Evolutionary conservation across 1,140 invertebrate genomes (phyloP), one percentile per base, ranked within the genome.

Genomic region (Trigoniulus corallinus): DNA sequence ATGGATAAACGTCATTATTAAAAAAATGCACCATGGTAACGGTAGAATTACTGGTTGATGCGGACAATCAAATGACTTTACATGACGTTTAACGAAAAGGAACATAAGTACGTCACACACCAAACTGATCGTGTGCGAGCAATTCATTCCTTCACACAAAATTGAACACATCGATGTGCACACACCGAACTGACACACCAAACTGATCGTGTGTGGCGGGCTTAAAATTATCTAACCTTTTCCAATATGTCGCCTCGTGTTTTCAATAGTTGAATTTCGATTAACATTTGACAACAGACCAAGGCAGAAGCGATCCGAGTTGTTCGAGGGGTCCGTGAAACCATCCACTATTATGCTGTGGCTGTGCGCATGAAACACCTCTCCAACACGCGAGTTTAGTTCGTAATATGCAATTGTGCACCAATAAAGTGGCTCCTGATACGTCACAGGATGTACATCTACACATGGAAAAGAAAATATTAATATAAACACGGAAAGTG

Each of bases 251-350:
- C 89, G 75, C 56, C 93, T 74, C 3, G 93, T 96, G 62, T 95
- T 96, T 69, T 98, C 93, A 58, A 96, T 96, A 1, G 92, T 96
- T n/a, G 88, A 92, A 67, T 97, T 98, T 53, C 93, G 74, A 67
- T 96, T 96, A 23, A 96, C 91, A 70, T 97, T 98, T 41, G 89
- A 94, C 50, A 98, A 69, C 55, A 96, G 85, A 0, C 93, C 92
- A 3, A 98, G 74, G 62, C 92, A 97, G 67, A 96, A 96, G 39
- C 93, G 83, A 55, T 74, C 88, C 13, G 84, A 83, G 63, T 91
- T 94, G 53, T 69, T 72, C 50, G 83, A 85, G 0, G 93, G 93
- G 70, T 96, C 92, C 50, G 93, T 96, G 62, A 95, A 97, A 0
- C 93, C 93, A 67, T 98, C 93, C 1, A 97, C 88, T 40, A 89